A percentile compares a stretch with the other conserved stretches of the same genome.
These are phyloP conservation scores for Oedothorax gibbosus DNA, from an alignment of 1,140 invertebrate genomes.

Conservation along the genomic window DNA sequence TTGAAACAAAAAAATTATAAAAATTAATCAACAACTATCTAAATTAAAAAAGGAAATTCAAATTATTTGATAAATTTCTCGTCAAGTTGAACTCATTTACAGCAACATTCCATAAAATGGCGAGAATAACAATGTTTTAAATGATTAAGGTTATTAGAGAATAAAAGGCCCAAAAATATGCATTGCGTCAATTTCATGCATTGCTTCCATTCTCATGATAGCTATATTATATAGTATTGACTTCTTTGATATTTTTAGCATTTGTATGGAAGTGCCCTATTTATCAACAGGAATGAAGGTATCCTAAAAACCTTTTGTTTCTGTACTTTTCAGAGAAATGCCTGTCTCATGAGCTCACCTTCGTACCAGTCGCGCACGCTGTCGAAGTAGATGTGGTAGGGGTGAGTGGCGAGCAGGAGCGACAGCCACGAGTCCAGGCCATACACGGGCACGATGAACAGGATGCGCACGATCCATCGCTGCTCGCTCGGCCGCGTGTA, in stretches of 20 bases:
- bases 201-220: no score
- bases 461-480: constrained; percentile 97
- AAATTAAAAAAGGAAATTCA: not conserved
- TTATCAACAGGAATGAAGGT: no score
- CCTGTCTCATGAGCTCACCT: constrained; percentile 74
- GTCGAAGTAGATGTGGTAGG: constrained; percentile 99
- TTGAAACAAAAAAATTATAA: not conserved
- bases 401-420: constrained; percentile 95
- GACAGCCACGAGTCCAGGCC: constrained; percentile 98
- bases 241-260: not conserved
- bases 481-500: constrained; percentile 94
- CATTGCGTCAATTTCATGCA: no score
- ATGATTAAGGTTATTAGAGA: no score
- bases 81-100: no score
- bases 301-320: no score
- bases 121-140: no score
- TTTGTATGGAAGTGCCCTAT: not conserved
- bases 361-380: constrained; percentile 99
- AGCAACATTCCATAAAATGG: no score
- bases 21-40: not conserved
- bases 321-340: no score
- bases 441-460: constrained; percentile 99
- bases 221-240: not conserved
- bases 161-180: no score
- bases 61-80: not conserved